Evolutionary conservation across 2,113 vertebrate species (phyloP).

Genomic region (Protobothrops mucrosquamatus): DNA sequence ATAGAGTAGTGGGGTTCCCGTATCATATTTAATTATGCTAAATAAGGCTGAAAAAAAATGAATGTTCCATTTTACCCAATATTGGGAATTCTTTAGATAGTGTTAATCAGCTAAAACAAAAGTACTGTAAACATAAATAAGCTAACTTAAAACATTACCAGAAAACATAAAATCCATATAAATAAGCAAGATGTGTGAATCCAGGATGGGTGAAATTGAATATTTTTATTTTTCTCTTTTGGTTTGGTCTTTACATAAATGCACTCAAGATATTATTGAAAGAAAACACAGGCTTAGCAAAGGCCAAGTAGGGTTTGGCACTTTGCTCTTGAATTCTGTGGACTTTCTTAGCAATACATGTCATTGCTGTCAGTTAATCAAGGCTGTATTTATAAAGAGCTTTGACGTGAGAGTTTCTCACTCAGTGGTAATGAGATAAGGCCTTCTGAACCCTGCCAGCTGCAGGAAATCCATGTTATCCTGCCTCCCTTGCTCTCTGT

Average conservation of each 20-base stretch:
- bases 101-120: neutral
- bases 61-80: neutral
- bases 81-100: neutral
- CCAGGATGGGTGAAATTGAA: neutral
- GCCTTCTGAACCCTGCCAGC: slow-evolving; percentile 66
- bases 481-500: slow-evolving; percentile 56
- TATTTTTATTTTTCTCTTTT: neutral
- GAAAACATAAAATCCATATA: neutral
- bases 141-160: neutral
- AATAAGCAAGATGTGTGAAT: neutral
- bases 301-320: slow-evolving; percentile 26
- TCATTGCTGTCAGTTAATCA: slow-evolving; percentile 51
- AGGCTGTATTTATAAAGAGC: slow-evolving; percentile 60
- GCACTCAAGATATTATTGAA: neutral
- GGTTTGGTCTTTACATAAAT: neutral
- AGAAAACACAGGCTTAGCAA: neutral
- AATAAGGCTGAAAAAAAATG: neutral
- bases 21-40: neutral
- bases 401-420: slow-evolving; percentile 60
- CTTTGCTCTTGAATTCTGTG: neutral
- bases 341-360: slow-evolving; percentile 40
- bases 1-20: neutral
- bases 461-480: slow-evolving; percentile 74
- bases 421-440: slow-evolving; percentile 66
- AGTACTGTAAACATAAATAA: neutral